These are phyloP conservation scores for Homarus gammarus DNA, from an alignment of 2,888 invertebrate genomes.

Conservation along the genomic window DNA sequence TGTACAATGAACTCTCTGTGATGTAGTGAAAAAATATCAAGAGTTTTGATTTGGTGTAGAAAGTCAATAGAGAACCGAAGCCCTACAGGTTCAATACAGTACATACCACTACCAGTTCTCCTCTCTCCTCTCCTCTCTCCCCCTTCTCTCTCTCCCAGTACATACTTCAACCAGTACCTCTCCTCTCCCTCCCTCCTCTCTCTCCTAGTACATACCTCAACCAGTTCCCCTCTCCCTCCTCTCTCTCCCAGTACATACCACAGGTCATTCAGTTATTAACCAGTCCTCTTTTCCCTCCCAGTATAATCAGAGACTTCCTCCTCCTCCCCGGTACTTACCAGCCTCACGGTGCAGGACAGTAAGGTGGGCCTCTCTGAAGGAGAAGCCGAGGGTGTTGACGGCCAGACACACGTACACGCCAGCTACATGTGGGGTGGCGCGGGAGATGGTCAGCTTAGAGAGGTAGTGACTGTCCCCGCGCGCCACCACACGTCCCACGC, in stretches of 20 bases:
- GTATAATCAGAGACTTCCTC: background rate
- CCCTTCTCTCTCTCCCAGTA: background rate
- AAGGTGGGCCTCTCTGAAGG: slow-evolving; percentile 70
- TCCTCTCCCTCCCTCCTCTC: background rate
- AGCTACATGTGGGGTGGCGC: slow-evolving; percentile 48
- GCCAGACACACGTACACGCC: slow-evolving; percentile 74
- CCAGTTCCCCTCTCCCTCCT: too few relatives aligned
- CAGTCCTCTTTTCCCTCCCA: background rate
- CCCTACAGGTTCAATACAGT: too few relatives aligned
- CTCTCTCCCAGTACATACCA: too few relatives aligned
- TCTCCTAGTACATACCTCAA: background rate
- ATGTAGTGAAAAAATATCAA: too few relatives aligned
- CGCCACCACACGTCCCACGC: slow-evolving; percentile 47
- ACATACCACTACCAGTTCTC: too few relatives aligned
- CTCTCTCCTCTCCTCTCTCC: too few relatives aligned
- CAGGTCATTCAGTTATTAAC: too few relatives aligned
- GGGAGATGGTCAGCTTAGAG: slow-evolving; percentile 58
- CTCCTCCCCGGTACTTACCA: background rate
- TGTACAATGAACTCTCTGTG: too few relatives aligned
- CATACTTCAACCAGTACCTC: background rate
- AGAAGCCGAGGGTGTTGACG: slow-evolving; percentile 66
- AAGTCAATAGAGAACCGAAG: too few relatives aligned
- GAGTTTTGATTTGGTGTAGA: too few relatives aligned
- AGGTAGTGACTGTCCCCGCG: slow-evolving; percentile 64
- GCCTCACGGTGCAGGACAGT: slow-evolving; percentile 40